A percentile compares a stretch with the other conserved stretches of the same genome.
phyloP scores from a whole-genome alignment of 2,888 invertebrate species.

The Conistra vaccinii region DNA sequence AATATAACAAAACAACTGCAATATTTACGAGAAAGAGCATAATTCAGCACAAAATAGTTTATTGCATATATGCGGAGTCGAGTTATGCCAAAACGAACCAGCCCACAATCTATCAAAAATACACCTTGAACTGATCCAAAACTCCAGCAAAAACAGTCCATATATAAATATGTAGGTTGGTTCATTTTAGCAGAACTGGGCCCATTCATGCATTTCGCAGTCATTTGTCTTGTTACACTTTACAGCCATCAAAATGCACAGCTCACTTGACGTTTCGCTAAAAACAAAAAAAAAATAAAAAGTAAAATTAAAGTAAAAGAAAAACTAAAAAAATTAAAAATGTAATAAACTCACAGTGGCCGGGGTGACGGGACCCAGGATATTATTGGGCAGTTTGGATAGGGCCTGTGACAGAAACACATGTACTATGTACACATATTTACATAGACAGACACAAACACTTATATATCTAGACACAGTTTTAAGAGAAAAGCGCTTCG shows the following conservation, averaged over 20 bases:
- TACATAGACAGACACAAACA: slow-evolving; percentile 58
- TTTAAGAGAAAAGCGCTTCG: slow-evolving; percentile 9
- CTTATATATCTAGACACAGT: slow-evolving; percentile 47
- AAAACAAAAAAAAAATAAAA: slow-evolving; percentile 26
- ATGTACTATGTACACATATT: slow-evolving; percentile 61
- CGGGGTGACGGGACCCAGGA: slow-evolving; percentile 86
- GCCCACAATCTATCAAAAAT: not conserved
- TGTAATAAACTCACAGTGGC: slow-evolving; percentile 84
- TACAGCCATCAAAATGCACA: slow-evolving; percentile 18
- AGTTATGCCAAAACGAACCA: not conserved
- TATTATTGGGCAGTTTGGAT: slow-evolving; percentile 88
- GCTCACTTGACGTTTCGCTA: slow-evolving; percentile 37
- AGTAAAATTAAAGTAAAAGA: slow-evolving; percentile 38
- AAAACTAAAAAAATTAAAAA: slow-evolving; percentile 67
- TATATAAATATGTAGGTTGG: not conserved
- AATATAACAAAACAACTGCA: slow-evolving; percentile 15
- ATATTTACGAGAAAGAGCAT: not conserved
- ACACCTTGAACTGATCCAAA: not conserved
- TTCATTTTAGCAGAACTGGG: not conserved
- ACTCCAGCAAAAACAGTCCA: not conserved
- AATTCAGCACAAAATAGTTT: too few species aligned
- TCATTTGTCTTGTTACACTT: slow-evolving; percentile 1
- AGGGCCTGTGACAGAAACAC: slow-evolving; percentile 82
- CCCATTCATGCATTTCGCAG: not conserved
- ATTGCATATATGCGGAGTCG: too few species aligned